These are phyloP conservation scores for Hypsopygia costalis DNA, from an alignment of 2,888 invertebrate genomes.

Conservation along the genomic window DNA sequence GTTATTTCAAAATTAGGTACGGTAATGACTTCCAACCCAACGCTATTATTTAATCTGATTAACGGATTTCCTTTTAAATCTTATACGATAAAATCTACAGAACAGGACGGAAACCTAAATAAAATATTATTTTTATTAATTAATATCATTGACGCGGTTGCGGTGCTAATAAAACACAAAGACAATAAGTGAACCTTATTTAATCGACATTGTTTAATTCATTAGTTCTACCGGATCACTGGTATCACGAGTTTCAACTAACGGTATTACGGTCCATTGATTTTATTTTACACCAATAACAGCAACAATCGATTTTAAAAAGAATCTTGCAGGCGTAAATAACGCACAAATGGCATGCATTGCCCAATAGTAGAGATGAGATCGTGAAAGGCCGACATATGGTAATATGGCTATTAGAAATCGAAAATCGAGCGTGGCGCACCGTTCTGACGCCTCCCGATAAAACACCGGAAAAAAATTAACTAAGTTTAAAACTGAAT, in stretches of 20 bases:
- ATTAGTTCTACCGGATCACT: neutral
- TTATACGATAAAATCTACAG: slow-evolving; percentile 5
- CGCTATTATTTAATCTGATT: slow-evolving; percentile 4
- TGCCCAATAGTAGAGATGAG: slow-evolving; percentile 43
- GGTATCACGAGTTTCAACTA: neutral
- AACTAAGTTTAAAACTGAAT: slow-evolving; percentile 25
- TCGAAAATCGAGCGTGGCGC: slow-evolving; percentile 47
- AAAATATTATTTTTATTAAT: neutral
- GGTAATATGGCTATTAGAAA: slow-evolving; percentile 69
- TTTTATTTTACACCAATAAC: neutral
- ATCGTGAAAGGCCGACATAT: slow-evolving; percentile 70
- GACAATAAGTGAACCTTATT: neutral
- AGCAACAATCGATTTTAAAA: slow-evolving; percentile 3
- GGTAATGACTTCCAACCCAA: slow-evolving; percentile 5
- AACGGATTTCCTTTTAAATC: slow-evolving; percentile 9
- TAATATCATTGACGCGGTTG: neutral
- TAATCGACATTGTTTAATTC: neutral
- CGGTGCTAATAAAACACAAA: neutral
- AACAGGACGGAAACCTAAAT: neutral
- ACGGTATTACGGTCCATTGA: neutral
- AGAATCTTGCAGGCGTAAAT: slow-evolving; percentile 4
- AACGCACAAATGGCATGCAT: slow-evolving; percentile 39
- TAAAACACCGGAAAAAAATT: slow-evolving; percentile 31
- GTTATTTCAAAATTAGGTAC: neutral
- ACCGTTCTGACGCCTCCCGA: slow-evolving; percentile 35